Base-by-base conservation (phyloP, 2,888 invertebrate species). In the Thysanoteuthis rhombus region DNA sequence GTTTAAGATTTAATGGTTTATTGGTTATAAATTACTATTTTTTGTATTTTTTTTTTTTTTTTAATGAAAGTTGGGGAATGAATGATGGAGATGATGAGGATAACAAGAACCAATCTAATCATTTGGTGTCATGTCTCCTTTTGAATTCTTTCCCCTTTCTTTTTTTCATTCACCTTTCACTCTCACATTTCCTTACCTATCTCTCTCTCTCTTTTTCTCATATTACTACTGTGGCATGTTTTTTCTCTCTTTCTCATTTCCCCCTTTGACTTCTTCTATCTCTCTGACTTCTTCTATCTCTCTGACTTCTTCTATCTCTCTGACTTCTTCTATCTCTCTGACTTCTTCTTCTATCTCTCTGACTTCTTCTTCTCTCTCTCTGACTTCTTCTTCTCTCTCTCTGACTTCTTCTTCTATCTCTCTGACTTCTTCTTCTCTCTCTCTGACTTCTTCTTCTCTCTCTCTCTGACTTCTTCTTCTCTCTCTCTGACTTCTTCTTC, bases 281-380 rank as follows among this genome's bases (percentile, higher is more conserved):
- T 75, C n/a, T n/a, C 12, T 75, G 0, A 6, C 1, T 75, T n/a
- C 10, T 8, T 75, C 32, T 75, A 10, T 75, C n/a, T 75, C n/a
- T n/a, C 75, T n/a, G 12, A 10, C 12, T 32, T 32, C n/a, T n/a
- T 12, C 32, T 10, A 2, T 5, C 10, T n/a, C 6, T 75, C 3
- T n/a, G 25, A 6, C n/a, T 75, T 2, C 8, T 10, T n/a, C 8
- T n/a, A 32, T n/a, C 12, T 75, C n/a, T n/a, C n/a, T 75, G 2
- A 8, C 32, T 16, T 6, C 12, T 3, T 0, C n/a, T 1, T 75
- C n/a, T n/a, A n/a, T 1, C n/a, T 75, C 0, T 1, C 32, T n/a
- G 1, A 1, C n/a, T 75, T 1, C 2, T n/a, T 75, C 12, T 75
- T 16, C n/a, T n/a, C n/a, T n/a, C 22, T 52, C 52, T 25, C 52